Evolutionary conservation across 2,888 invertebrate species (phyloP).

Genomic region (Diaphora mendica): DNA sequence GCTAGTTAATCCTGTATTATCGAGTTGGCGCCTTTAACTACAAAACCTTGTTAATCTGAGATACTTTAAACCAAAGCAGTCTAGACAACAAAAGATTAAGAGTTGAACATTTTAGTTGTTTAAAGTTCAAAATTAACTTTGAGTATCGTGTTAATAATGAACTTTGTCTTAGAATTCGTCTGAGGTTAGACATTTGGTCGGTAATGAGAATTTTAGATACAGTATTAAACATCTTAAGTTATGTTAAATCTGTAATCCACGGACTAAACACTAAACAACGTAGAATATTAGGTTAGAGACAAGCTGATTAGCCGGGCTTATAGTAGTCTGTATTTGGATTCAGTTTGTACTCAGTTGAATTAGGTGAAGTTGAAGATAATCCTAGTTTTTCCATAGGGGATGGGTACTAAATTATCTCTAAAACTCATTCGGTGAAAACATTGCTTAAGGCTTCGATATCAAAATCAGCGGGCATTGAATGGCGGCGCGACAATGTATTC

Average conservation of each 20-base stretch:
- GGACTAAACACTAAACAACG: background rate
- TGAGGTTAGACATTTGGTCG: background rate
- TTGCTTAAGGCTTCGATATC: no score
- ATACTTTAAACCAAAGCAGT: conserved; percentile 31
- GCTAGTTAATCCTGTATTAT: background rate
- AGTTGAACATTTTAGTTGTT: conserved; percentile 16
- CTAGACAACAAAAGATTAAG: conserved; percentile 30
- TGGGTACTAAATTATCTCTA: no score
- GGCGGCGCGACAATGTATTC: no score
- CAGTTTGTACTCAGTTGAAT: no score
- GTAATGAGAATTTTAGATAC: background rate
- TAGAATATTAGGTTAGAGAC: no score
- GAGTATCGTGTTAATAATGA: conserved; percentile 44
- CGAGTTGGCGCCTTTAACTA: background rate
- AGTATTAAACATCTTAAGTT: background rate
- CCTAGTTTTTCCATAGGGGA: no score
- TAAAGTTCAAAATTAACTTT: conserved; percentile 38
- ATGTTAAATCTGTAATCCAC: background rate
- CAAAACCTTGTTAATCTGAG: conserved; percentile 27
- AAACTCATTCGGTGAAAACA: no score
- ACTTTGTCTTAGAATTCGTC: conserved; percentile 23
- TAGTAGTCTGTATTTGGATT: no score
- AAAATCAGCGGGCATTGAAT: no score
- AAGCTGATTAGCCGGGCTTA: no score
- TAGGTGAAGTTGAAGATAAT: no score